Evolutionary conservation across 2,888 invertebrate species (phyloP), one percentile per base, ranked within the genome.

Genomic region (Plagodis dolabraria): DNA sequence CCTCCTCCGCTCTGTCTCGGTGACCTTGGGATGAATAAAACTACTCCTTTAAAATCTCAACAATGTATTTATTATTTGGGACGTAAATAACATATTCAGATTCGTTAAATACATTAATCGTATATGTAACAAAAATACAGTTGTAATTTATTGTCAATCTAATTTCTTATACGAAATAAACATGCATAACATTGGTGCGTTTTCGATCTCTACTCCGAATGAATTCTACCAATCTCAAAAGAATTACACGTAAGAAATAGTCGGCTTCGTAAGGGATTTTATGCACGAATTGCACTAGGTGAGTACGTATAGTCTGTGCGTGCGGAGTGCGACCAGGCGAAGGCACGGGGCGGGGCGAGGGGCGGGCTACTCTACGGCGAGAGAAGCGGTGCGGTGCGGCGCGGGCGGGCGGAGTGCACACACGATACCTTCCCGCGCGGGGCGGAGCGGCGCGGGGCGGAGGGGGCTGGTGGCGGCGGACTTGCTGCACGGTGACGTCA

Each of bases 381-480:
- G 80, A 63, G 76, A 79, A 78, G 86, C 83, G 67, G 83, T 85
- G 87, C 77, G 81, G 79, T 79, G 84, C 64, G 74, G 73, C 63
- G 59, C 34, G 50, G 38, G 68, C 68, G 77, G 78, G 68, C 77
- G 68, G 63, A 70, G 70, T 55, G 76, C 74, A 68, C 75, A 76
- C 74, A 75, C 65, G 69, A 70, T 79, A 79, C 82, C 75, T 82
- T 76, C 75, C 77, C 67, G 69, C 46, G 60, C 12, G 51, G 44
- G 53, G 70, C 58, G 64, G 10, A 40, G 33, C 12, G 68, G 55
- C 58, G 74, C 60, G 64, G 47, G 54, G 57, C 76, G 75, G 66
- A 76, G 72, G 38, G 81, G 82, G 54, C 81, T 80, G 42, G 83
- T 83, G 8, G 77, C 79, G 40, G 79, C 84, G n/a, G 83, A 80